phyloP scores from a whole-genome alignment of 1,140 invertebrate species.

The Aporrectodea caliginosa region DNA sequence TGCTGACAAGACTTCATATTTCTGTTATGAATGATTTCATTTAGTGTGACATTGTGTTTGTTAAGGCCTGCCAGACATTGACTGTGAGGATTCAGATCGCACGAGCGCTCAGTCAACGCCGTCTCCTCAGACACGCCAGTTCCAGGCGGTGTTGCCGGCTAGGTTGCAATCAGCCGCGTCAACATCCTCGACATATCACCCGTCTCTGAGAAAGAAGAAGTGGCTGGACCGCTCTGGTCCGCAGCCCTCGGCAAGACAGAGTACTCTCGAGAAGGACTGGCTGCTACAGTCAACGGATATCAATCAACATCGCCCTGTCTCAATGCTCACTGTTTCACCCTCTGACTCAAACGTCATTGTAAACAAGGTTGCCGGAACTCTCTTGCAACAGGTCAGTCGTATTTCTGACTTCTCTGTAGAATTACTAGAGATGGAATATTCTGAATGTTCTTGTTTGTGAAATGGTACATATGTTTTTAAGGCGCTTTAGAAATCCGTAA shows the following conservation, averaged over 20 bases:
- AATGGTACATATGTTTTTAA: too few species aligned
- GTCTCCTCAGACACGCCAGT: slow-evolving; percentile 30
- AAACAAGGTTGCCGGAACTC: slow-evolving; percentile 18
- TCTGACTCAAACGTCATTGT: slow-evolving; percentile 11
- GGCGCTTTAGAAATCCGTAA: too few species aligned
- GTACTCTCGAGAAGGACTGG: slow-evolving; percentile 46
- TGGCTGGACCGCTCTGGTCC: slow-evolving; percentile 2
- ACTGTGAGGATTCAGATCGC: slow-evolving; percentile 49
- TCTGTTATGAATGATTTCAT: too few species aligned
- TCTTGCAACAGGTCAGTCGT: slow-evolving; percentile 18
- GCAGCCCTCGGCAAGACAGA: slow-evolving; percentile 1
- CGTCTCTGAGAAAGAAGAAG: slow-evolving; percentile 60
- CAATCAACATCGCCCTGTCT: background rate
- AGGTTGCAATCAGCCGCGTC: slow-evolving; percentile 35
- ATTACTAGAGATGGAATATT: background rate
- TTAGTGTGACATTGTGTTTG: too few species aligned
- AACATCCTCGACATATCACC: slow-evolving; percentile 59
- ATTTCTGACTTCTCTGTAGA: background rate
- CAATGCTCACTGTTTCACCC: background rate
- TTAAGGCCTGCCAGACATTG: slow-evolving; percentile 43
- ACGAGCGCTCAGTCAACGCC: slow-evolving; percentile 36
- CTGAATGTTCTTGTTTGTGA: background rate
- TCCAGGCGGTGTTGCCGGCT: slow-evolving; percentile 41
- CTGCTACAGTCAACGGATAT: slow-evolving; percentile 38
- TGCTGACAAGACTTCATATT: too few species aligned